Evolutionary conservation across 2,797 vertebrate species (phyloP).

Genomic region (Fratercula arctica): DNA sequence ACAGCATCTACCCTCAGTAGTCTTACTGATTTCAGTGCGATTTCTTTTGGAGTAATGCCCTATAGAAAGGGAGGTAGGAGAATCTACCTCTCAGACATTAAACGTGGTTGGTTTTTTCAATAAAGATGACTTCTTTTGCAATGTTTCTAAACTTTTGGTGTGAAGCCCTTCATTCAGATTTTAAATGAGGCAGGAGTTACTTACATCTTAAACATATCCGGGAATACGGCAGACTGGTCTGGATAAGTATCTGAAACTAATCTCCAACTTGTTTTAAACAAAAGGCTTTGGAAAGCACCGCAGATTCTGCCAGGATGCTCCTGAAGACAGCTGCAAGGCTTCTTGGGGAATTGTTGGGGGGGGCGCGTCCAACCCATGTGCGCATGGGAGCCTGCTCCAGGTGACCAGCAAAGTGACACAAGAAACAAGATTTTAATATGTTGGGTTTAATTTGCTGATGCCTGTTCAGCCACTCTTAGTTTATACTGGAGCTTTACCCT

Average conservation of each 20-base stretch:
- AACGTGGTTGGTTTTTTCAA: not conserved
- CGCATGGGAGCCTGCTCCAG: not conserved
- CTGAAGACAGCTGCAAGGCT: not conserved
- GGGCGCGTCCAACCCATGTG: not conserved
- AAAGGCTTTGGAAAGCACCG: not conserved
- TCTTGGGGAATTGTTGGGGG: not conserved
- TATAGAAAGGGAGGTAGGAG: not conserved
- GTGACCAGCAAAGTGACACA: not conserved
- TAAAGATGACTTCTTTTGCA: not conserved
- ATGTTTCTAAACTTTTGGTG: not conserved
- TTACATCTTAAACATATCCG: not conserved
- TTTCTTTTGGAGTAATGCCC: not conserved
- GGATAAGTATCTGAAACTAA: not conserved
- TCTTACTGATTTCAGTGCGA: not conserved
- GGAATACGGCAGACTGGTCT: not conserved
- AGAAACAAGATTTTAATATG: not conserved
- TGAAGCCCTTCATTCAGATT: not conserved
- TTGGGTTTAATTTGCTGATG: not conserved
- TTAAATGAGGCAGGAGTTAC: not conserved
- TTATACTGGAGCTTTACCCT: not conserved
- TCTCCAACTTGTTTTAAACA: not conserved
- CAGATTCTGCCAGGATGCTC: not conserved
- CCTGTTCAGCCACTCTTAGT: not conserved
- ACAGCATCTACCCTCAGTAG: not conserved
- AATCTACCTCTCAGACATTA: not conserved